These are phyloP conservation scores for Parelbella ahira DNA, from an alignment of 2,888 invertebrate species.

Conservation along the genomic window DNA sequence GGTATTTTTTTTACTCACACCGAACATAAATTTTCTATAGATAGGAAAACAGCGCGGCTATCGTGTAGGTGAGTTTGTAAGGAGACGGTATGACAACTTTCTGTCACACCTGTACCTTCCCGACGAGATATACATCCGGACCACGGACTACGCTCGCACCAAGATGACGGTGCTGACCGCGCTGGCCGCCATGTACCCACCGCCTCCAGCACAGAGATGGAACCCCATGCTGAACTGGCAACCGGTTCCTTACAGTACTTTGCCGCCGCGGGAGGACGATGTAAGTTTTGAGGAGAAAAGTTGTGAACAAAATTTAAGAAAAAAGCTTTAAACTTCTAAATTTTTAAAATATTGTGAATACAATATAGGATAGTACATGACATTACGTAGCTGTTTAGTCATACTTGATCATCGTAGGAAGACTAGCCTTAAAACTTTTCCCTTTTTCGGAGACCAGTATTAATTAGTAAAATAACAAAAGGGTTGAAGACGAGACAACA, in stretches of 20 bases:
- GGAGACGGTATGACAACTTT: slow-evolving; percentile 63
- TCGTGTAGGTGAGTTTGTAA: slow-evolving; percentile 68
- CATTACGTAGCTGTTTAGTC: no score
- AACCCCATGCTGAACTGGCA: slow-evolving; percentile 82
- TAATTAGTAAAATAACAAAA: no score
- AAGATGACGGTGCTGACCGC: slow-evolving; percentile 86
- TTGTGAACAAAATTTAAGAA: no score
- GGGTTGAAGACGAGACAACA: no score
- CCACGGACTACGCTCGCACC: slow-evolving; percentile 86
- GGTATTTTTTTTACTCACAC: no score
- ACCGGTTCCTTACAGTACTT: slow-evolving; percentile 81
- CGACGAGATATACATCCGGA: slow-evolving; percentile 73
- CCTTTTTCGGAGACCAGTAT: no score
- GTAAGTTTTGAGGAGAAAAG: no score
- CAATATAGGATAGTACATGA: no score
- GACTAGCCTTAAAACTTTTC: no score
- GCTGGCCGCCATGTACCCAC: slow-evolving; percentile 85
- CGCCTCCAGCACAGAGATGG: slow-evolving; percentile 78
- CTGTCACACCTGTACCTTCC: slow-evolving; percentile 68
- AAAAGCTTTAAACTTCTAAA: no score
- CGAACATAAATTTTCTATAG: slow-evolving; percentile 48
- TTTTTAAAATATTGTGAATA: no score
- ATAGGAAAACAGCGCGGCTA: slow-evolving; percentile 75
- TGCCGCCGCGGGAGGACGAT: slow-evolving; percentile 55
- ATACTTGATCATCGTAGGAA: no score